Evolutionary conservation across 2,113 vertebrate genomes (phyloP).

Genomic region (Salvelinus sp.): DNA sequence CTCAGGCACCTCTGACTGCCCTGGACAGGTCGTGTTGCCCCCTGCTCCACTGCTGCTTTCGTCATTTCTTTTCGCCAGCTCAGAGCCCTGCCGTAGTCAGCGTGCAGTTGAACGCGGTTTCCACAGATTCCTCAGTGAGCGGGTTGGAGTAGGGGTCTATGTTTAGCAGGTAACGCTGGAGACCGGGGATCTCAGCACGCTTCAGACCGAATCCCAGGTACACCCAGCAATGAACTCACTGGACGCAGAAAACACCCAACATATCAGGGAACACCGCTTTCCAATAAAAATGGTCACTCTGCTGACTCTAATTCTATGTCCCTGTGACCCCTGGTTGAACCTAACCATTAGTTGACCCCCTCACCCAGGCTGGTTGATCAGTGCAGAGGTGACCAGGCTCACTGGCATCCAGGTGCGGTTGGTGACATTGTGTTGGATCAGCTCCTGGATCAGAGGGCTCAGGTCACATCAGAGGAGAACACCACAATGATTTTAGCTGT

Average conservation of each 20-base stretch:
- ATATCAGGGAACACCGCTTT: not conserved
- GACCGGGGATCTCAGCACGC: slow-evolving; percentile 73
- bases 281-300: not conserved
- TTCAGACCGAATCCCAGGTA: slow-evolving; percentile 80
- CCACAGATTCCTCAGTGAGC: slow-evolving; percentile 82
- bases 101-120: slow-evolving; percentile 82
- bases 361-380: slow-evolving; percentile 76
- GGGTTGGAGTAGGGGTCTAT: slow-evolving; percentile 73
- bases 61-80: slow-evolving; percentile 28
- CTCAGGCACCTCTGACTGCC: slow-evolving; percentile 36
- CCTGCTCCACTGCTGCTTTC: not conserved
- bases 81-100: slow-evolving; percentile 60
- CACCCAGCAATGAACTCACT: slow-evolving; percentile 71
- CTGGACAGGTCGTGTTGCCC: slow-evolving; percentile 40
- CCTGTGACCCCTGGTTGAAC: not conserved
- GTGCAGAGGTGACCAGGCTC: slow-evolving; percentile 84
- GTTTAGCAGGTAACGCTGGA: slow-evolving; percentile 71
- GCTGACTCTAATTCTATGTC: too few species aligned
- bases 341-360: slow-evolving; percentile 11
- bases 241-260: not conserved
- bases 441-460: slow-evolving; percentile 74
- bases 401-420: slow-evolving; percentile 83
- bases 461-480: slow-evolving; percentile 83
- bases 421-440: slow-evolving; percentile 76
- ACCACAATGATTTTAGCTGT: slow-evolving; percentile 84